A percentile compares a stretch with the other conserved stretches of the same genome.
phyloP scores from a whole-genome alignment of 2,888 invertebrate species.

The Rapana venosa region DNA sequence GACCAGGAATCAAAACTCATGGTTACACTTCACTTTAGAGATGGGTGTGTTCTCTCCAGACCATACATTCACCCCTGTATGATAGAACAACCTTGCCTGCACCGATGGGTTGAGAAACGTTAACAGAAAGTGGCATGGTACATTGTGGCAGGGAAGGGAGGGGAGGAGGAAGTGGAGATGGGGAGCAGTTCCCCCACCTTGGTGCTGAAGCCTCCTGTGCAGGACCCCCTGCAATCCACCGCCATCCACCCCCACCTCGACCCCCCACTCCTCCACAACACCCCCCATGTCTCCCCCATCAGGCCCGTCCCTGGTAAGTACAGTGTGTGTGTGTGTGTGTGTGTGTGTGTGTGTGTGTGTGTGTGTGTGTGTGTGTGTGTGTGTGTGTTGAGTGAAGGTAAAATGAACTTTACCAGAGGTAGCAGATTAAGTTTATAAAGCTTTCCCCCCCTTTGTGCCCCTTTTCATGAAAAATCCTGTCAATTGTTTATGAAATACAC shows the following conservation, averaged over 20 bases:
- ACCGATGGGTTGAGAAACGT: neutral
- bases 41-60: too few species aligned
- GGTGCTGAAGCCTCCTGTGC: neutral
- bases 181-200: conserved; percentile 17
- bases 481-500: too few species aligned
- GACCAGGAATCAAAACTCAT: too few species aligned
- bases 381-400: neutral
- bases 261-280: neutral
- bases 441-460: too few species aligned
- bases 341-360: neutral
- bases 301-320: neutral
- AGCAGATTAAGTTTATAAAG: too few species aligned
- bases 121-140: neutral
- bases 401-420: too few species aligned
- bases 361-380: conserved; percentile 8
- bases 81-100: too few species aligned
- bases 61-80: too few species aligned
- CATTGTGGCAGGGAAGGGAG: neutral
- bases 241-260: conserved; percentile 22
- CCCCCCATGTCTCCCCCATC: conserved; percentile 39
- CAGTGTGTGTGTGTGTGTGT: neutral
- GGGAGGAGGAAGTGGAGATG: neutral
- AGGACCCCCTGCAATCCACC: conserved; percentile 31
- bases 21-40: too few species aligned
- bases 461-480: too few species aligned